Conservation (phyloP, 2,888 invertebrate genomes). For the Heterodera filipjevi region DNA sequence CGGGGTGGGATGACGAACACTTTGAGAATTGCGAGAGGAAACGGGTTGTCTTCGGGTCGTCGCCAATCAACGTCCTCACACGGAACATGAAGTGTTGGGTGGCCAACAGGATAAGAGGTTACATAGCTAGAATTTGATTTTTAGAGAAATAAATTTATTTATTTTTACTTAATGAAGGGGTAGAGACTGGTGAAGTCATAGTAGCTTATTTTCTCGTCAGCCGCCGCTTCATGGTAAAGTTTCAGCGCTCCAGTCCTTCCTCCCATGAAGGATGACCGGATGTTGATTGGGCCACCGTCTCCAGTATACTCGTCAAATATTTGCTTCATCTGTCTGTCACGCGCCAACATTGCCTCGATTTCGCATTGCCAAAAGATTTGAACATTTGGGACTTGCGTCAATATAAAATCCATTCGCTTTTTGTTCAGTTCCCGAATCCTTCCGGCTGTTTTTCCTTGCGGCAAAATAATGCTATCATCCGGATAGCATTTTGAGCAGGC, state of each 20-base stretch:
- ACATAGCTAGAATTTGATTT: no score
- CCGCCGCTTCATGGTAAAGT: neutral
- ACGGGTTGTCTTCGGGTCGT: neutral
- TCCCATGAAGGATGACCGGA: neutral
- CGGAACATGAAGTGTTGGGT: neutral
- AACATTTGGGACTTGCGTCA: neutral
- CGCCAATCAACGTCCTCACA: neutral
- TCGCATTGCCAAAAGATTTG: conserved; percentile 6
- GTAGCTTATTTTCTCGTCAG: neutral
- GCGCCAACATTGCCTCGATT: neutral
- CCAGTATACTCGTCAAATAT: neutral
- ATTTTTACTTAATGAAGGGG: neutral
- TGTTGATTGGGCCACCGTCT: neutral
- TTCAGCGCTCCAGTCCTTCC: neutral
- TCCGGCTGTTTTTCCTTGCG: neutral
- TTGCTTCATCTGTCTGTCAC: neutral
- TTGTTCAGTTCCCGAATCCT: neutral
- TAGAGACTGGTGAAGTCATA: neutral
- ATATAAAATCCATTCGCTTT: neutral
- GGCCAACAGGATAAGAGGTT: neutral
- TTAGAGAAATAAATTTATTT: no score
- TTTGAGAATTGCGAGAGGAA: neutral
- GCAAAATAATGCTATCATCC: neutral
- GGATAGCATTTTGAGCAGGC: neutral
- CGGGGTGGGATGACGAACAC: neutral